Conservation (phyloP, 2,797 vertebrate genomes). For the Chelidonichthys spinosus region DNA sequence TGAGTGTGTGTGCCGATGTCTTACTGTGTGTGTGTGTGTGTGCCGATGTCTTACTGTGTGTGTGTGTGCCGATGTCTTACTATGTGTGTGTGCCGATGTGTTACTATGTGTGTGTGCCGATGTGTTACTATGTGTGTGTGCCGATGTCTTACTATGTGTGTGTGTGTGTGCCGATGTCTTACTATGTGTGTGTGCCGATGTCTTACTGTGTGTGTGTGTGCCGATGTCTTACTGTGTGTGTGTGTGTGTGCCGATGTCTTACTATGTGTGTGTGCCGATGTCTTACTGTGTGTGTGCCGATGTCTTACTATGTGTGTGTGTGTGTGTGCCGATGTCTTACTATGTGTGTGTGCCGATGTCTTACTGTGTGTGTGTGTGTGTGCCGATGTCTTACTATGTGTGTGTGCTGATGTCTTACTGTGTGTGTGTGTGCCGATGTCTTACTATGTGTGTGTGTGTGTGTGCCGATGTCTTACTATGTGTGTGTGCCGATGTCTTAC, state of each 20-base stretch:
- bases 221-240: background rate
- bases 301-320: background rate
- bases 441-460: background rate
- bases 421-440: background rate
- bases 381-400: background rate
- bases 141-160: background rate
- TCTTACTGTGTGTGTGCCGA: no score
- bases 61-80: no score
- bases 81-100: background rate
- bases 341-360: no score
- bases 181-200: conserved; percentile 1
- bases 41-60: background rate
- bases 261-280: no score
- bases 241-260: background rate
- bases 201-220: no score
- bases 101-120: background rate
- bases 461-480: background rate
- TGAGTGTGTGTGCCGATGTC: conserved; percentile 15
- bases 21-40: no score
- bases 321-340: background rate
- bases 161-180: no score
- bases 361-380: background rate
- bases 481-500: background rate
- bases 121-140: no score
- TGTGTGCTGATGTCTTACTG: no score